phyloP scores from a whole-genome alignment of 2,113 vertebrate genomes.

The Gymnocephalus cernua region DNA sequence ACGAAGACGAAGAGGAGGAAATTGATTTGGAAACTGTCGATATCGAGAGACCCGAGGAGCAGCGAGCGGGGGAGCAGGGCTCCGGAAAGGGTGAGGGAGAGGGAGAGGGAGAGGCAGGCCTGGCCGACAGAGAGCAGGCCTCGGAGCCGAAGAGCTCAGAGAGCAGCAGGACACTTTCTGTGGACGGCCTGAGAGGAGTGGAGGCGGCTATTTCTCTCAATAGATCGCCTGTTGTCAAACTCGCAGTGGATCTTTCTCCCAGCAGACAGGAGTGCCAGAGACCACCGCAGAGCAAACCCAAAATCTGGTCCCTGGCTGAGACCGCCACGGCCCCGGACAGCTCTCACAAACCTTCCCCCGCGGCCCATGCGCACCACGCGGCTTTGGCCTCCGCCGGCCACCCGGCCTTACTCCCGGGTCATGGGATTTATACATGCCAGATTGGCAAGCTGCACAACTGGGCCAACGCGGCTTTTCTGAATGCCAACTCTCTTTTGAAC shows the following conservation, averaged over 20 bases:
- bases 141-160: conserved; percentile 74
- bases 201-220: conserved; percentile 84
- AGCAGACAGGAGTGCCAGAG: conserved; percentile 88
- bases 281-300: conserved; percentile 92
- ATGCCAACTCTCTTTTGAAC: conserved; percentile 95
- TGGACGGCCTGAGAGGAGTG: conserved; percentile 81
- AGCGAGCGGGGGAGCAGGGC: conserved; percentile 86
- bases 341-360: conserved; percentile 84
- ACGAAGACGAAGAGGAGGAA: conserved; percentile 94
- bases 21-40: conserved; percentile 98
- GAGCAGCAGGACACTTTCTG: conserved; percentile 84
- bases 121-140: conserved; percentile 80
- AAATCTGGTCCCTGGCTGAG: conserved; percentile 99
- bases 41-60: conserved; percentile 94
- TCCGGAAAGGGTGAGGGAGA: conserved; percentile 72
- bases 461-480: conserved; percentile 96
- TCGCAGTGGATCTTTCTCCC: conserved; percentile 83
- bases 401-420: conserved; percentile 94
- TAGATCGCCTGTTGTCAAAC: conserved; percentile 86
- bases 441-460: conserved; percentile 98
- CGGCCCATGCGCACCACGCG: conserved; percentile 79
- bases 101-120: conserved; percentile 85
- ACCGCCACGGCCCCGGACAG: conserved; percentile 96
- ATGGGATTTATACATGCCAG: conserved; percentile 98
- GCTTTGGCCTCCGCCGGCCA: conserved; percentile 85